These are phyloP conservation scores for Macroteleia sp. DNA, from an alignment of 2,888 invertebrate species.

Conservation along the genomic window DNA sequence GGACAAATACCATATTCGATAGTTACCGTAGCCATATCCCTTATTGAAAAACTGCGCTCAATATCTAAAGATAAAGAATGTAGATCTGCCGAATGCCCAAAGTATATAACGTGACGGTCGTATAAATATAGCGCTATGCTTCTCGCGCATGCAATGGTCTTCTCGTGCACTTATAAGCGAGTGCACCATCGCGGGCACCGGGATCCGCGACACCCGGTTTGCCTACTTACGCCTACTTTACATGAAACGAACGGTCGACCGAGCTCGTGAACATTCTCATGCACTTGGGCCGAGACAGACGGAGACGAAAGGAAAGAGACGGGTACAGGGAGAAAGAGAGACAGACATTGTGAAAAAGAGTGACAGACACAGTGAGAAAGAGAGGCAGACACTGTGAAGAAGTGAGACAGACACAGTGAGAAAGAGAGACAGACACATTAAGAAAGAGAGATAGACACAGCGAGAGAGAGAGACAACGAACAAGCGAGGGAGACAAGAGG, in stretches of 20 bases:
- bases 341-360: no score
- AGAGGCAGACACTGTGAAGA: neutral
- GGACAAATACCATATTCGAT: no score
- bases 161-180: slow-evolving; percentile 61
- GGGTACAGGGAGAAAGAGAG: slow-evolving; percentile 49
- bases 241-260: slow-evolving; percentile 73
- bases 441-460: slow-evolving; percentile 8
- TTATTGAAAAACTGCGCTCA: no score
- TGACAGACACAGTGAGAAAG: no score
- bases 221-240: slow-evolving; percentile 80
- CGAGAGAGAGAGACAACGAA: neutral
- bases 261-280: slow-evolving; percentile 71
- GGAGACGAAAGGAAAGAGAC: no score
- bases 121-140: slow-evolving; percentile 44
- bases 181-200: slow-evolving; percentile 57
- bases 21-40: no score
- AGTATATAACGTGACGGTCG: slow-evolving; percentile 36
- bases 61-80: no score
- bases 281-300: slow-evolving; percentile 50
- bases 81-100: neutral
- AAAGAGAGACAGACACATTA: neutral
- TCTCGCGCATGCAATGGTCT: slow-evolving; percentile 43
- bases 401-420: slow-evolving; percentile 6
- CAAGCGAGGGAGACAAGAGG: neutral
- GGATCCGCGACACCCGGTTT: slow-evolving; percentile 77